phyloP scores from a whole-genome alignment of 2,797 vertebrate species.

The Anguilla anguilla region DNA sequence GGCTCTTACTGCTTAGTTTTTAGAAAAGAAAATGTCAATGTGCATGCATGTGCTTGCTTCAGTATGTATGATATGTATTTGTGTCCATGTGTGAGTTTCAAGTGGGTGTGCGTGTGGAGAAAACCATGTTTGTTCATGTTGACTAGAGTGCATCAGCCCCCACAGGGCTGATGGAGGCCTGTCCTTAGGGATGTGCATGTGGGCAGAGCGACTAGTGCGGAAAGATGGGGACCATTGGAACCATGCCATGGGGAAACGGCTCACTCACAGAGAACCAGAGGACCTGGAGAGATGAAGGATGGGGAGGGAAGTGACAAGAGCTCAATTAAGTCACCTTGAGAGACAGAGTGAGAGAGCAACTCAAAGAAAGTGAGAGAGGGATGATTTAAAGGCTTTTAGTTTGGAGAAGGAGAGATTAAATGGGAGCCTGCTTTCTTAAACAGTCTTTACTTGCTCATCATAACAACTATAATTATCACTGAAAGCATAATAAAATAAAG shows the following conservation, averaged over 20 bases:
- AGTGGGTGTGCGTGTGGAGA: background rate
- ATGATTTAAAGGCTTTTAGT: background rate
- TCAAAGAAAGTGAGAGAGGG: background rate
- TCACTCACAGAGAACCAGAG: background rate
- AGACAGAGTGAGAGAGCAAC: background rate
- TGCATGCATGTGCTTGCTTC: background rate
- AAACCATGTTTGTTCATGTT: background rate
- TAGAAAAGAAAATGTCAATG: background rate
- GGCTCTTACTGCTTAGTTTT: background rate
- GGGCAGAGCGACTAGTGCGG: background rate
- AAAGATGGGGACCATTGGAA: background rate
- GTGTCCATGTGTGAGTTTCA: background rate
- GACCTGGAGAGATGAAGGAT: background rate
- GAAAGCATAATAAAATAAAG: conserved; percentile 1
- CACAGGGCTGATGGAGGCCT: background rate
- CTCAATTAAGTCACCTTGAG: background rate
- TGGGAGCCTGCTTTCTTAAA: conserved; percentile 5
- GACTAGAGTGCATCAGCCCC: background rate
- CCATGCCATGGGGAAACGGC: background rate
- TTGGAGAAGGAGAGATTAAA: background rate
- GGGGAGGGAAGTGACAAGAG: background rate
- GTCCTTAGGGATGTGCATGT: background rate
- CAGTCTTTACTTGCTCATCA: background rate
- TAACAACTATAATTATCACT: background rate
- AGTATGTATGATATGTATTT: too few relatives aligned